A percentile compares a stretch with the other conserved stretches of the same genome.
These are phyloP conservation scores for Conus ventricosus DNA, from an alignment of 1,140 invertebrate genomes.

Conservation along the genomic window DNA sequence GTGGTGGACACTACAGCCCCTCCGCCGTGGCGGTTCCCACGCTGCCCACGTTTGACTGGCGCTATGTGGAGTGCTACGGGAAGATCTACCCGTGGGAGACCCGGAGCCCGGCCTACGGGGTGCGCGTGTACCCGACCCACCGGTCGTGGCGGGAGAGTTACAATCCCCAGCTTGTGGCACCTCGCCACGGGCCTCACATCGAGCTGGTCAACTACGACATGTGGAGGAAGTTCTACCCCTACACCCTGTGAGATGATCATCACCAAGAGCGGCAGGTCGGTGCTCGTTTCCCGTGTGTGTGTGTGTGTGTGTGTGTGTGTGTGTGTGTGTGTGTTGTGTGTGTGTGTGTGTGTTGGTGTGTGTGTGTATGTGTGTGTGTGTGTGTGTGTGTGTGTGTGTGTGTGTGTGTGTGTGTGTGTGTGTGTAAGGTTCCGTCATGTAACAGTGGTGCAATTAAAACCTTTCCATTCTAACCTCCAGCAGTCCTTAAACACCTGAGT, in stretches of 20 bases:
- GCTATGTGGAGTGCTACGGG: conserved; percentile 1
- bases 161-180: background rate
- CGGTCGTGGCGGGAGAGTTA: background rate
- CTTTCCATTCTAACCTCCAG: too few relatives aligned
- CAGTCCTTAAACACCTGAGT: too few relatives aligned
- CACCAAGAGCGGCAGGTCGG: conserved; percentile 98
- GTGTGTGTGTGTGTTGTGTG: background rate
- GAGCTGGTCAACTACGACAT: conserved; percentile 80
- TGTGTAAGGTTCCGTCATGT: too few relatives aligned
- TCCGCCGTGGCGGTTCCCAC: background rate
- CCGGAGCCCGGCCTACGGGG: background rate
- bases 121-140: background rate
- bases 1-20: background rate
- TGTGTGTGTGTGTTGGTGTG: conserved; percentile 1
- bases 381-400: background rate
- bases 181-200: conserved; percentile 56
- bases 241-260: conserved; percentile 99
- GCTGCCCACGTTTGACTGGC: background rate
- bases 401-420: background rate
- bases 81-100: conserved; percentile 8
- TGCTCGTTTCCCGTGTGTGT: background rate
- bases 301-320: conserved; percentile 17
- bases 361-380: background rate
- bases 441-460: too few relatives aligned
- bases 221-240: conserved; percentile 98